Conservation (phyloP, 2,113 vertebrate genomes). For the Engraulis encrasicolus region DNA sequence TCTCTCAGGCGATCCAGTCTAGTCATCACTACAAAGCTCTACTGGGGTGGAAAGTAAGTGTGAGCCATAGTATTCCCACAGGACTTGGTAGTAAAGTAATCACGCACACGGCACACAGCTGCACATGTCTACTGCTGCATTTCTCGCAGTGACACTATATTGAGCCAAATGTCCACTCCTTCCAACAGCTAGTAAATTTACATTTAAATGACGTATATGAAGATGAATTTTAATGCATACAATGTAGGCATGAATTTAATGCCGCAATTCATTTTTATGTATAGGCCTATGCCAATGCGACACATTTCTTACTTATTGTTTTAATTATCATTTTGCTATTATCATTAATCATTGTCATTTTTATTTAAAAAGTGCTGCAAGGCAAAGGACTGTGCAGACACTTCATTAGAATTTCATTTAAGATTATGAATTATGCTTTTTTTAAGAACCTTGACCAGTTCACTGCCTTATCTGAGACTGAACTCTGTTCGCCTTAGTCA, state of each 20-base stretch:
- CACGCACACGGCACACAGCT: background rate
- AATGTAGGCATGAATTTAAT: background rate
- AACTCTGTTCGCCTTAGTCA: background rate
- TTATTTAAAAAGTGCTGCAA: background rate
- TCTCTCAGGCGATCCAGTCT: conserved; percentile 89
- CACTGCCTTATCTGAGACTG: background rate
- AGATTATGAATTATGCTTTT: background rate
- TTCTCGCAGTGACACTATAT: background rate
- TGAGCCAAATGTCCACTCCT: background rate
- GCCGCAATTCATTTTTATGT: background rate
- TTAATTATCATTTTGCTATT: background rate
- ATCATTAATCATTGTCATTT: background rate
- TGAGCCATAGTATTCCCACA: background rate
- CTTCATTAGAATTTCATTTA: too few relatives aligned
- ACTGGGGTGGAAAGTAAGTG: conserved; percentile 99
- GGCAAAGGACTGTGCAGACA: background rate
- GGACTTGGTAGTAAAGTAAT: background rate
- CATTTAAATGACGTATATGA: background rate
- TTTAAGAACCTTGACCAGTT: background rate
- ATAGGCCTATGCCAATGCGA: too few relatives aligned
- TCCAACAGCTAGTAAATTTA: background rate
- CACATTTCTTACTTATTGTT: background rate
- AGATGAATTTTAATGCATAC: background rate
- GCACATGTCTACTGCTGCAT: background rate
- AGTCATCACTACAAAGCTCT: conserved; percentile 98